Evolutionary conservation across 2,113 vertebrate species (phyloP), one percentile per base, ranked within the genome.

Genomic region (Scartelaos histophorus): DNA sequence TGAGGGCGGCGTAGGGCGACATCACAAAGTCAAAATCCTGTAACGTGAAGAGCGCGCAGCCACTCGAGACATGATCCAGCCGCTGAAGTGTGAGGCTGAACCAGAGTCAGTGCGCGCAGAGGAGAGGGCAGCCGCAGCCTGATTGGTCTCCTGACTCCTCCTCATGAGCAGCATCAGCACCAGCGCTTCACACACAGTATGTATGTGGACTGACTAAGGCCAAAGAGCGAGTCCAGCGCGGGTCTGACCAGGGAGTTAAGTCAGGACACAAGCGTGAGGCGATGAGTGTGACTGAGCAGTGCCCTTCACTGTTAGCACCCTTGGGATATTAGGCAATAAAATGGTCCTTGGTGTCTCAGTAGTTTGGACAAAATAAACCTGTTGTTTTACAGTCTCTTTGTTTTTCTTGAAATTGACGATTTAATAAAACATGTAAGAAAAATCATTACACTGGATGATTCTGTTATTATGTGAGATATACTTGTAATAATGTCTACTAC

Each of bases 1-100:
- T 66, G 29, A 95, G 66, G 85, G 93, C 93, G 66, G 87, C 49
- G 69, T 92, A 92, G 76, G 75, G 78, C 91, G 89, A 91, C 96
- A 98, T 98, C 82, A 45, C 90, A 92, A 74, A 66, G 71, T 29
- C 71, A 80, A 35, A 19, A 69, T 84, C 78, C 86, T 46, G 84
- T 73, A 70, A 19, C 6, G 61, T 5, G 34, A 11, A 38, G 17
- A 38, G 19, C 17, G 10, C 10, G 34, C 35, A 35, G 9, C 29
- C 34, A 64, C 34, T 43, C 29, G 61, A 64, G 61, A 38, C 61
- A 64, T 64, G 61, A 11, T 64, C 61, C 34, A 38, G 61, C 25
- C 15, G 60, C 61, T n/a, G 24, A 38, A 34, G 16, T 64, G 25
- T 60, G 61, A n/a, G n/a, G n/a, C n/a, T n/a, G n/a, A n/a, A 19